Evolutionary conservation across 2,797 vertebrate genomes (phyloP).

Genomic region (Muscicapa comitata): DNA sequence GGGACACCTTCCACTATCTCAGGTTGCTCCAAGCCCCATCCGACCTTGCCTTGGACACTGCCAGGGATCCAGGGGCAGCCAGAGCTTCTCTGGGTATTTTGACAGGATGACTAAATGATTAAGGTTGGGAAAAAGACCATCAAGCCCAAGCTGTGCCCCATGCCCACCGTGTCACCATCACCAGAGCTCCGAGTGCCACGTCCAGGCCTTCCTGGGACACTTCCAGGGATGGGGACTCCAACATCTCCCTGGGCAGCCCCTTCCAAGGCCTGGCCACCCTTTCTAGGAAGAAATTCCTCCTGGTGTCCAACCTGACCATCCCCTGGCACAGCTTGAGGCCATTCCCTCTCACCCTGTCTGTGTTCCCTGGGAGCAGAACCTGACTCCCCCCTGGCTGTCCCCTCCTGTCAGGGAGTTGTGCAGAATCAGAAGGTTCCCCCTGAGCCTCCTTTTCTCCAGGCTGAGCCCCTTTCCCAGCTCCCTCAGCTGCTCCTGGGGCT

Average conservation of each 20-base stretch:
- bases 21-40: accelerated
- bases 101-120: background rate
- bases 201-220: background rate
- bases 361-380: background rate
- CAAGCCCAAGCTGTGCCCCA: accelerated
- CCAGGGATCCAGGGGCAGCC: background rate
- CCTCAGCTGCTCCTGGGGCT: background rate
- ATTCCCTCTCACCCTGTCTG: background rate
- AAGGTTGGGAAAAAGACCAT: background rate
- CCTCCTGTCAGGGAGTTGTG: background rate
- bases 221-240: background rate
- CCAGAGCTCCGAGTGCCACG: accelerated
- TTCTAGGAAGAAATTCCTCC: background rate
- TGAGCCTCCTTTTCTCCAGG: background rate
- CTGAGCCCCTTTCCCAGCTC: background rate
- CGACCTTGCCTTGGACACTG: accelerated
- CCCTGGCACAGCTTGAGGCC: background rate
- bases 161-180: accelerated
- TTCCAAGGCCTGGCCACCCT: background rate
- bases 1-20: accelerated
- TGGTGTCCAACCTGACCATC: background rate
- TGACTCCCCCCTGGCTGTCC: background rate
- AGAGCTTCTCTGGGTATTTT: background rate
- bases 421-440: background rate
- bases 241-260: background rate